Evolutionary conservation across 2,888 invertebrate genomes (phyloP).

Genomic region (Saturnia japonica): DNA sequence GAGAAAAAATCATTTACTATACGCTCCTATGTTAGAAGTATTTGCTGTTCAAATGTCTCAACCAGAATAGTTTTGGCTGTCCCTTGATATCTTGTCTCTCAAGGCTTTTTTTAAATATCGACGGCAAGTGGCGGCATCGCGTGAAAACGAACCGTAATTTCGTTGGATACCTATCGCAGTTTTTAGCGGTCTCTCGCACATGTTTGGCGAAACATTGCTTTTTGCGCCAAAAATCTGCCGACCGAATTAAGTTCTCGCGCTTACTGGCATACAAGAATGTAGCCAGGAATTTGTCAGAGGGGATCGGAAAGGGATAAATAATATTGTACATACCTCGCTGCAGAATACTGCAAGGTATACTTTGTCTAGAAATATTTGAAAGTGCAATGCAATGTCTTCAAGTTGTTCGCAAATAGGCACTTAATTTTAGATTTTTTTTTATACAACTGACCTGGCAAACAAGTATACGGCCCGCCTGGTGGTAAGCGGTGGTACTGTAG

Average conservation of each 20-base stretch:
- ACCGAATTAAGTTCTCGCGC: background rate
- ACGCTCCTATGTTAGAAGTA: background rate
- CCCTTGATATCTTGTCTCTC: background rate
- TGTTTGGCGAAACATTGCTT: background rate
- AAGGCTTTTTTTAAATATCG: background rate
- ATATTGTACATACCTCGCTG: no score
- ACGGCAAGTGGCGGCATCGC: background rate
- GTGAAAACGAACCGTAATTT: background rate
- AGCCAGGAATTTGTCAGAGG: no score
- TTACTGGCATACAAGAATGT: background rate
- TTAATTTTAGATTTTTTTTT: no score
- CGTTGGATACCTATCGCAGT: background rate
- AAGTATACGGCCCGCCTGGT: no score
- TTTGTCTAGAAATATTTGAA: no score
- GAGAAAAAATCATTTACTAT: background rate
- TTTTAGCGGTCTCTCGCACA: background rate
- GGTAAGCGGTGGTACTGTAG: no score
- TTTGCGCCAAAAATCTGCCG: background rate
- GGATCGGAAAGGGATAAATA: no score
- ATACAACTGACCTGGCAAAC: no score
- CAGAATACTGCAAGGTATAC: no score
- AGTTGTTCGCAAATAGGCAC: no score
- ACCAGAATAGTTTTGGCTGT: background rate
- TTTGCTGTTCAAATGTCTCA: background rate
- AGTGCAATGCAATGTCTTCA: no score